phyloP scores from a whole-genome alignment of 2,888 invertebrate species.

The Eilema sororculum region DNA sequence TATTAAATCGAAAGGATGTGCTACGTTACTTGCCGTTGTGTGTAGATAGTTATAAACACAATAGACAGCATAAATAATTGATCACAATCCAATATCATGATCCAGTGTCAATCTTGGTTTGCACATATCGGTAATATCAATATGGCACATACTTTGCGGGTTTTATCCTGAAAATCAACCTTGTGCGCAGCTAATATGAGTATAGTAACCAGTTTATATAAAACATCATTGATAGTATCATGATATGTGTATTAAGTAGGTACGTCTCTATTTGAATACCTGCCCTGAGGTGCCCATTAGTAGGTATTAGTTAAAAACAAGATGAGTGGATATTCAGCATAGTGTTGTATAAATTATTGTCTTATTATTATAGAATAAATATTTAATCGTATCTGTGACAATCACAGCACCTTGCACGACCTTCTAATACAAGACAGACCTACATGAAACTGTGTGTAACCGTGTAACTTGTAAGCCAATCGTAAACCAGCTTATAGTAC shows the following conservation, averaged over 20 bases:
- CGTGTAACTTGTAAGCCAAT: conserved; percentile 25
- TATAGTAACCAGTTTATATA: too few species aligned
- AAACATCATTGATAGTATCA: too few species aligned
- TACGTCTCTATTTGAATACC: too few species aligned
- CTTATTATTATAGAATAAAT: not conserved
- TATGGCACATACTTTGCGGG: too few species aligned
- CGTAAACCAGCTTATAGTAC: conserved; percentile 36
- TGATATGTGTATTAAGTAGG: not conserved
- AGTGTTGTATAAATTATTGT: not conserved
- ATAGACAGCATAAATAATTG: too few species aligned
- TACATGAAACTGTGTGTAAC: conserved; percentile 20
- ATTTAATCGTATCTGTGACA: not conserved
- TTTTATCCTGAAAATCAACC: not conserved
- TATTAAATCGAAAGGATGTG: not conserved
- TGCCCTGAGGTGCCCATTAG: not conserved
- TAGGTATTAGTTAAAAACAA: not conserved
- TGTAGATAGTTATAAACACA: too few species aligned
- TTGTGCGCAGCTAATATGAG: not conserved
- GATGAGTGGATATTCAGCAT: not conserved
- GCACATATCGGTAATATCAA: too few species aligned
- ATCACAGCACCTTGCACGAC: conserved; percentile 12
- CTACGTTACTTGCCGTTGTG: not conserved
- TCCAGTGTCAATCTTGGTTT: too few species aligned
- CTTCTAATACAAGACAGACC: conserved; percentile 19
- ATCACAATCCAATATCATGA: too few species aligned